Evolutionary conservation across 2,888 invertebrate genomes (phyloP).

Genomic region (Schizotus pectinicornis): DNA sequence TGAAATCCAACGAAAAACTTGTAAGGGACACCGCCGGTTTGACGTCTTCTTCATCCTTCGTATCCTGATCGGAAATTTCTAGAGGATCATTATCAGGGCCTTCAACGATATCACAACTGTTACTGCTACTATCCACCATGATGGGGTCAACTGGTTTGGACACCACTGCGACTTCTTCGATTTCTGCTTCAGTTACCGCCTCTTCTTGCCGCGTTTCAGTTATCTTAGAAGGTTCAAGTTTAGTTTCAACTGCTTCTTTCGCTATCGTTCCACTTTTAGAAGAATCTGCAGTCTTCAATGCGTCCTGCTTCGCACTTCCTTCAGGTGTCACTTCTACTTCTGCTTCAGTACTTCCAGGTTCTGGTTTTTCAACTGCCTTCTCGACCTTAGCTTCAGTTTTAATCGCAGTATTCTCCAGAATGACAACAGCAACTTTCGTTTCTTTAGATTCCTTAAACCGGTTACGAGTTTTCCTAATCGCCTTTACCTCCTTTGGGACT

Average conservation of each 20-base stretch:
- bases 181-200: slow-evolving; percentile 17
- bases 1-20: slow-evolving; percentile 48
- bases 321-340: slow-evolving; percentile 14
- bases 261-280: slow-evolving; percentile 2
- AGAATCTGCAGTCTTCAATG: slow-evolving; percentile 4
- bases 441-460: slow-evolving; percentile 2
- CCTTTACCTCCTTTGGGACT: no score
- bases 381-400: background rate
- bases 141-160: slow-evolving; percentile 30
- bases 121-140: slow-evolving; percentile 27
- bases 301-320: slow-evolving; percentile 9
- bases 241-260: slow-evolving; percentile 18
- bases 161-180: slow-evolving; percentile 22
- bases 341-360: background rate
- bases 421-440: background rate
- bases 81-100: slow-evolving; percentile 53
- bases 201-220: slow-evolving; percentile 1
- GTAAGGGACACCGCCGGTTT: slow-evolving; percentile 52
- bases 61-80: slow-evolving; percentile 48
- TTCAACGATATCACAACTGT: slow-evolving; percentile 35
- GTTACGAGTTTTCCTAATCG: slow-evolving; percentile 2
- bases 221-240: background rate
- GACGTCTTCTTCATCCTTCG: slow-evolving; percentile 61
- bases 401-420: background rate
- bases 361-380: background rate